These are phyloP conservation scores for Chiloscyllium plagiosum DNA, from an alignment of 2,113 vertebrate genomes.

Conservation along the genomic window DNA sequence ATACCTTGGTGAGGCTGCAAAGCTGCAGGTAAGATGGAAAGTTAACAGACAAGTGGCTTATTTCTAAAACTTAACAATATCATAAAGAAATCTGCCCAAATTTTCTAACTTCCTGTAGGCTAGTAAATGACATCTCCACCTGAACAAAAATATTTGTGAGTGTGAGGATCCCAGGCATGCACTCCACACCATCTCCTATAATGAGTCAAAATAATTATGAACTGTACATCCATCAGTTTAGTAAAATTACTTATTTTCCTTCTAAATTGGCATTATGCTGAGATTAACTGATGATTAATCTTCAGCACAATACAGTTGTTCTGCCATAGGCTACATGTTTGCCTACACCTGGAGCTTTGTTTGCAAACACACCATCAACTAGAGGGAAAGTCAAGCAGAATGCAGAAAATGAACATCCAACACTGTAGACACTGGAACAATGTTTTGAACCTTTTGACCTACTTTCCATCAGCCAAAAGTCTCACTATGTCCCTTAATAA, in stretches of 20 bases:
- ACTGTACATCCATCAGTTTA: background rate
- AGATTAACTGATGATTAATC: background rate
- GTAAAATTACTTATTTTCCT: background rate
- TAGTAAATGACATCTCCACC: background rate
- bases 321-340: background rate
- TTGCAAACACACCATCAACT: background rate
- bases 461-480: background rate
- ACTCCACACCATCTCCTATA: background rate
- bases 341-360: background rate
- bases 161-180: background rate
- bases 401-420: background rate
- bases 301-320: background rate
- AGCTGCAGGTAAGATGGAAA: background rate
- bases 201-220: background rate
- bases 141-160: background rate
- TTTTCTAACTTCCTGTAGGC: background rate
- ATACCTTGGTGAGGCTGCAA: background rate
- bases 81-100: background rate
- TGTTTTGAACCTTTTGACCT: background rate
- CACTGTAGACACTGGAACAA: background rate
- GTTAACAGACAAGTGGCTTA: background rate
- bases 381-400: background rate
- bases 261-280: background rate
- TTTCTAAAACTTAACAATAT: background rate
- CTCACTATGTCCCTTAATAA: background rate